Conservation (phyloP, 2,888 invertebrate species). For the Coecobrya sp. region DNA sequence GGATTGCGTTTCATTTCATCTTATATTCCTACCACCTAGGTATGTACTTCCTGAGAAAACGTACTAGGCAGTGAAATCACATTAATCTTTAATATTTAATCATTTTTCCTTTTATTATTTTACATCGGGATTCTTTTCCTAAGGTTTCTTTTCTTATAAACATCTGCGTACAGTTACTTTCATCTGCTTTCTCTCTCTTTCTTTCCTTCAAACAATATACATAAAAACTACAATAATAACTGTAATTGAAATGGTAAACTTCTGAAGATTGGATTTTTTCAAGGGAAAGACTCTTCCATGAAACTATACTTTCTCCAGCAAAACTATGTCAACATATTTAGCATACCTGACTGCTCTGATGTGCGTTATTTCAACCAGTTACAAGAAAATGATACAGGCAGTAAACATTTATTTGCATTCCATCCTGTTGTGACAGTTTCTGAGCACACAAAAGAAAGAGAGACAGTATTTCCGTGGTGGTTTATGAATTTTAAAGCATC, state of each 20-base stretch:
- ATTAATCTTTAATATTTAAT: slow-evolving; percentile 40
- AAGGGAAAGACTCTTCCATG: not conserved
- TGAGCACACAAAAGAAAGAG: not conserved
- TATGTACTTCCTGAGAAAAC: not conserved
- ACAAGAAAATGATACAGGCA: not conserved
- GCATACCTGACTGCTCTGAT: not conserved
- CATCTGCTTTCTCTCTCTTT: not conserved
- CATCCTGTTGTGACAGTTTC: slow-evolving; percentile 23
- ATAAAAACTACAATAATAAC: slow-evolving; percentile 20
- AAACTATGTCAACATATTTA: not conserved
- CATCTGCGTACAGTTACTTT: not conserved
- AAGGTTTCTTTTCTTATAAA: not conserved
- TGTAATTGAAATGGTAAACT: not conserved
- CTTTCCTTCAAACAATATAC: not conserved
- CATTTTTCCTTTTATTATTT: slow-evolving; percentile 8
- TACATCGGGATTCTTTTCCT: not conserved
- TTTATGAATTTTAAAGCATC: slow-evolving; percentile 26
- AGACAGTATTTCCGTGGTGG: not conserved
- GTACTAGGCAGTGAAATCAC: not conserved
- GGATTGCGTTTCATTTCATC: not conserved
- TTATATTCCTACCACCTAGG: not conserved
- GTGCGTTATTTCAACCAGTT: not conserved
- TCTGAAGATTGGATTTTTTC: not conserved
- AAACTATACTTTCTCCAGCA: not conserved
- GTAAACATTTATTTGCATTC: slow-evolving; percentile 30